A percentile compares a stretch with the other conserved stretches of the same genome.
These are phyloP conservation scores for Sinocyclocheilus maitianheensis DNA, from an alignment of 2,113 vertebrate genomes.

Conservation along the genomic window DNA sequence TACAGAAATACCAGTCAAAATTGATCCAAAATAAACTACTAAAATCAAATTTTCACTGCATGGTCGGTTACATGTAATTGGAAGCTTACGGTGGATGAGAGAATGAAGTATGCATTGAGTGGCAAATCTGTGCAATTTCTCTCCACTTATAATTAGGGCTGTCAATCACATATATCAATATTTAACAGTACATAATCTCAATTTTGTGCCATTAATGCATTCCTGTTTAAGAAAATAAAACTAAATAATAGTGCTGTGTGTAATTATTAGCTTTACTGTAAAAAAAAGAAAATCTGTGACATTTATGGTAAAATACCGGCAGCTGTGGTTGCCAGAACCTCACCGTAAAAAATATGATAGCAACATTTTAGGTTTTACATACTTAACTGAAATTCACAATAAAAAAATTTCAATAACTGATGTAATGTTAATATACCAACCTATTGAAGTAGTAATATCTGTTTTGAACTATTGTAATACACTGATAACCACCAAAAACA, in stretches of 20 bases:
- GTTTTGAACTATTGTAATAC: too few species aligned
- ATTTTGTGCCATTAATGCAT: background rate
- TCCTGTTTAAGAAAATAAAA: background rate
- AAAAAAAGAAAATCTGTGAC: too few species aligned
- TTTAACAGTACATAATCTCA: background rate
- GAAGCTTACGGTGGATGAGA: background rate
- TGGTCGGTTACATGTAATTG: background rate
- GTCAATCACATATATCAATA: background rate
- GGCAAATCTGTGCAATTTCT: background rate
- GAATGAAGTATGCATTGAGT: background rate
- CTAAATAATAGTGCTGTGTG: background rate
- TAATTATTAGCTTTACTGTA: background rate
- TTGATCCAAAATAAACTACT: background rate
- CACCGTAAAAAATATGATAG: too few species aligned
- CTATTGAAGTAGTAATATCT: too few species aligned
- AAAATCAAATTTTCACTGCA: slow-evolving; percentile 1
- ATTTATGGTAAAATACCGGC: too few species aligned
- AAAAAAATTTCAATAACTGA: too few species aligned
- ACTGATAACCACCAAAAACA: too few species aligned
- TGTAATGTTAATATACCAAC: too few species aligned
- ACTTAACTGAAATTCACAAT: too few species aligned
- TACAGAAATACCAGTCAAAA: slow-evolving; percentile 8
- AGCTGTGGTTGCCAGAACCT: too few species aligned
- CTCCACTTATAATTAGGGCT: background rate
- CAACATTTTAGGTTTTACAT: too few species aligned